Percentiles rank a stretch among this genome's conserved stretches.
Evolutionary conservation across 2,797 vertebrate species (phyloP).

Genomic region (Heteromormyrus szaboi): DNA sequence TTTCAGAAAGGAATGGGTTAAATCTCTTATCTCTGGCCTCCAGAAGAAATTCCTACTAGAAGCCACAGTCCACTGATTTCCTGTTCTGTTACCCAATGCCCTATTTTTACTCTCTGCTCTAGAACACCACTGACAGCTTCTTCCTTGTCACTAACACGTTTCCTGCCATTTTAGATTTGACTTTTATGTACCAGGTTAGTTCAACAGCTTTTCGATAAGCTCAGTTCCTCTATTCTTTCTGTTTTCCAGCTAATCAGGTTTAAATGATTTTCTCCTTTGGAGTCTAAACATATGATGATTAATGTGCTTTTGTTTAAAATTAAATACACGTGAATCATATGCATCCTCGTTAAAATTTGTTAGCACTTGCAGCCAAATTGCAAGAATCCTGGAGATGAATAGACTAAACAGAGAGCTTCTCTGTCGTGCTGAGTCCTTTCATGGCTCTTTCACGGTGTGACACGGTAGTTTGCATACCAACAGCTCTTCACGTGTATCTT

Average conservation of each 20-base stretch:
- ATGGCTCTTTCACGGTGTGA: background rate
- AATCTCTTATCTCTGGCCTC: constrained; percentile 84
- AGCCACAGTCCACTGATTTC: constrained; percentile 83
- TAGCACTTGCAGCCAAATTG: background rate
- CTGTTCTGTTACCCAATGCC: constrained; percentile 89
- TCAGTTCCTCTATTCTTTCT: background rate
- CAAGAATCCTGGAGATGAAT: background rate
- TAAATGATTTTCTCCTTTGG: background rate
- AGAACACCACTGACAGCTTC: constrained; percentile 85
- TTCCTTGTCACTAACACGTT: constrained; percentile 78
- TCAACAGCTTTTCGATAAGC: constrained; percentile 35
- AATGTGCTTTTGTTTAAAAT: background rate
- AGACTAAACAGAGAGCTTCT: background rate
- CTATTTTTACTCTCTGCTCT: constrained; percentile 89
- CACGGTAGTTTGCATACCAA: constrained; percentile 3
- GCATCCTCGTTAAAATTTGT: background rate
- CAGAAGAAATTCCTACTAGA: constrained; percentile 91
- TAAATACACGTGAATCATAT: background rate
- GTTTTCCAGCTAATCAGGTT: constrained; percentile 19
- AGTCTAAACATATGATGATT: background rate
- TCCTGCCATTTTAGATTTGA: constrained; percentile 73
- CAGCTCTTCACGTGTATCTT: background rate
- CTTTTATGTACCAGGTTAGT: constrained; percentile 53
- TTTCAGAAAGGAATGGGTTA: constrained; percentile 75
- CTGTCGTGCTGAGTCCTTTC: background rate